Percentiles rank a stretch among this genome's conserved stretches.
These are phyloP conservation scores for Charanyca ferruginea DNA, from an alignment of 2,888 invertebrate genomes.

Conservation along the genomic window DNA sequence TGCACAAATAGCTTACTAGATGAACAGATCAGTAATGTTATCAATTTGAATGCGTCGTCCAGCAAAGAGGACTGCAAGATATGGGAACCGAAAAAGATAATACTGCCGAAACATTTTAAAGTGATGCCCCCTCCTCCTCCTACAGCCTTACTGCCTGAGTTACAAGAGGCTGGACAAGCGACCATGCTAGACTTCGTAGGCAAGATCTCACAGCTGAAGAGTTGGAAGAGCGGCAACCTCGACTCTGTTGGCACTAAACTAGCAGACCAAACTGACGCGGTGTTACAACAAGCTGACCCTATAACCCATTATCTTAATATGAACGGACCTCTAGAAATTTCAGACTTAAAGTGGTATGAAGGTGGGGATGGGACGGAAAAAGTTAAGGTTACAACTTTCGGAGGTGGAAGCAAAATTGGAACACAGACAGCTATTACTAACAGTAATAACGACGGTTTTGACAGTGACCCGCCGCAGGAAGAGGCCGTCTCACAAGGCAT, in stretches of 20 bases:
- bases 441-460: slow-evolving; percentile 88
- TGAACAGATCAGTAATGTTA: slow-evolving; percentile 90
- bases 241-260: slow-evolving; percentile 86
- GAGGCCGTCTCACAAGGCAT: slow-evolving; percentile 85
- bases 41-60: slow-evolving; percentile 87
- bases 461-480: slow-evolving; percentile 85
- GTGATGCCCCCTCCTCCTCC: slow-evolving; percentile 82
- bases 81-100: slow-evolving; percentile 86
- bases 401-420: slow-evolving; percentile 80
- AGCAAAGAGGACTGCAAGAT: slow-evolving; percentile 86
- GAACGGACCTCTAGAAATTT: slow-evolving; percentile 87
- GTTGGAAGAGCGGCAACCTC: slow-evolving; percentile 85
- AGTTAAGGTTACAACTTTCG: slow-evolving; percentile 80
- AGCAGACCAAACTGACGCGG: slow-evolving; percentile 85
- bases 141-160: slow-evolving; percentile 79
- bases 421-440: slow-evolving; percentile 82
- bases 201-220: slow-evolving; percentile 85
- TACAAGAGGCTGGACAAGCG: slow-evolving; percentile 81
- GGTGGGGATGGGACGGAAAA: slow-evolving; percentile 84
- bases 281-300: slow-evolving; percentile 79
- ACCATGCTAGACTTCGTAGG: slow-evolving; percentile 86
- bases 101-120: slow-evolving; percentile 84
- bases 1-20: slow-evolving; percentile 85
- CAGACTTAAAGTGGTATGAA: slow-evolving; percentile 87
- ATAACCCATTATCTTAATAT: slow-evolving; percentile 85